Conservation (phyloP, 2,113 vertebrate species). For the Pterophyllum scalare region DNA sequence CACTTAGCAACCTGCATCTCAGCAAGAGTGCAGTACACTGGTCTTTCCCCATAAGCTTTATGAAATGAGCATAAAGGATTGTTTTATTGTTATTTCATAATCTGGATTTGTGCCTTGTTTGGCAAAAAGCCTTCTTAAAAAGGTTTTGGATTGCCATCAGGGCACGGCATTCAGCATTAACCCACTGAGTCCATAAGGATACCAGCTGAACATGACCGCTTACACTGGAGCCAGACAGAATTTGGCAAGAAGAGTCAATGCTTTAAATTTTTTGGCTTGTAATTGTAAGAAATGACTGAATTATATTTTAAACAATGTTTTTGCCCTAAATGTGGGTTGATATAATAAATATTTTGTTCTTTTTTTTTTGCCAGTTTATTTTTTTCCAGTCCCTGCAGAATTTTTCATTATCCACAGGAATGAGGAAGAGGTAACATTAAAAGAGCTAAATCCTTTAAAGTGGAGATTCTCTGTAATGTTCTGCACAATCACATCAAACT, state of each 20-base stretch:
- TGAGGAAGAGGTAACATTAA: background rate
- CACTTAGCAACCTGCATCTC: constrained; percentile 17
- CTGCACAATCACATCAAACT: background rate
- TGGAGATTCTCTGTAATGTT: background rate
- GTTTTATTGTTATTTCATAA: constrained; percentile 82
- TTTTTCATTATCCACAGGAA: background rate
- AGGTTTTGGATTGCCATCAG: constrained; percentile 52
- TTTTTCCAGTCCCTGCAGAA: background rate
- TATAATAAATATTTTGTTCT: no score
- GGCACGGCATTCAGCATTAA: constrained; percentile 59
- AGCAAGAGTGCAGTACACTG: constrained; percentile 20
- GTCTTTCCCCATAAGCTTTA: constrained; percentile 59
- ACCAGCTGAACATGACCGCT: background rate
- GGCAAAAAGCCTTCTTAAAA: constrained; percentile 74
- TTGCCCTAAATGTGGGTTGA: background rate
- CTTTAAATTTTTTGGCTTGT: background rate
- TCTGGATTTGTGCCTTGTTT: constrained; percentile 80
- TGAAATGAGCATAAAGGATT: constrained; percentile 77
- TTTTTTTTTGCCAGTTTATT: no score
- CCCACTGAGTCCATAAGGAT: constrained; percentile 30
- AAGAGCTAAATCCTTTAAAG: background rate
- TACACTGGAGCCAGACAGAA: background rate
- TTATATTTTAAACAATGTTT: background rate
- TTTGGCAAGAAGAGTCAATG: background rate
- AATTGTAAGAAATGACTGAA: background rate